Conservation (phyloP, 2,888 invertebrate genomes). For the Tipula lateralis region DNA sequence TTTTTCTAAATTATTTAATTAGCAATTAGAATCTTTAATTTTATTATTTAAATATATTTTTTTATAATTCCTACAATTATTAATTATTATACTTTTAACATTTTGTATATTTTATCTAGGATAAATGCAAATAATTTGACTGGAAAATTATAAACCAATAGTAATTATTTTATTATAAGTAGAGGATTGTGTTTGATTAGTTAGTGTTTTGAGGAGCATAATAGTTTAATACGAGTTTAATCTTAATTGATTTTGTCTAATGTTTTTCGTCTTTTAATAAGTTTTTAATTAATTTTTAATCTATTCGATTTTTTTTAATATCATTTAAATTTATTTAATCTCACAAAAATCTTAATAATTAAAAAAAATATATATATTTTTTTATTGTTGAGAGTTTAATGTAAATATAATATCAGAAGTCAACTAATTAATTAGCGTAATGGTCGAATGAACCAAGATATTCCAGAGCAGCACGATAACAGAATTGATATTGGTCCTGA, state of each 20-base stretch:
- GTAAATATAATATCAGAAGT: background rate
- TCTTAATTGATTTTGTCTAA: slow-evolving; percentile 15
- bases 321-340: background rate
- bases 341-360: background rate
- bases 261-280: background rate
- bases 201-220: background rate
- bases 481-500: slow-evolving; percentile 99
- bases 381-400: background rate
- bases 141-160: background rate
- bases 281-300: slow-evolving; percentile 11
- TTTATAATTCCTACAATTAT: slow-evolving; percentile 1
- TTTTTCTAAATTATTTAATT: background rate
- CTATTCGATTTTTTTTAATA: background rate
- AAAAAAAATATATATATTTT: background rate
- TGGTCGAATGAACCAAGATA: slow-evolving; percentile 98
- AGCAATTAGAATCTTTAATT: background rate
- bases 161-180: background rate
- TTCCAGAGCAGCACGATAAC: slow-evolving; percentile 97
- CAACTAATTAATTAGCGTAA: slow-evolving; percentile 69
- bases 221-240: slow-evolving; percentile 15
- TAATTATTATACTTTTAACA: background rate
- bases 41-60: background rate
- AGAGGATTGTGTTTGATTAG: background rate
- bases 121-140: background rate
- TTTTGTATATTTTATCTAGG: slow-evolving; percentile 14